These are phyloP conservation scores for Falco peregrinus DNA, from an alignment of 2,797 vertebrate genomes.

Conservation along the genomic window DNA sequence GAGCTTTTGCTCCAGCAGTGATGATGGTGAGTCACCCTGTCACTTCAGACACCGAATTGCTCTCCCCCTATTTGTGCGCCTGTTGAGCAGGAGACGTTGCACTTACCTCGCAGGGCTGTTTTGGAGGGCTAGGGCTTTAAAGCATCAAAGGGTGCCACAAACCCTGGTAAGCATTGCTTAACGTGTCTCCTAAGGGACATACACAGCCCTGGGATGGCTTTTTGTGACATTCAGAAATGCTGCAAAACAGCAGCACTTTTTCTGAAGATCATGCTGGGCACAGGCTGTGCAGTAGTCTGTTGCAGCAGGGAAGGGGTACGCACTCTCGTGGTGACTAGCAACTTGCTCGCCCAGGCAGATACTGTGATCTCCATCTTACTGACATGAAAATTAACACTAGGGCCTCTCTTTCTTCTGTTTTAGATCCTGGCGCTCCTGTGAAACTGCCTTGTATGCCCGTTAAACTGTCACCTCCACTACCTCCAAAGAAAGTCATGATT, in stretches of 20 bases:
- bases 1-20: not conserved
- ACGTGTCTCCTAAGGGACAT: not conserved
- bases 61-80: not conserved
- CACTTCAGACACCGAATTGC: not conserved
- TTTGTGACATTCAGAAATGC: not conserved
- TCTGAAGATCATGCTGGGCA: not conserved
- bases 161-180: conserved; percentile 4
- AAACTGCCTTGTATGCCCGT: conserved; percentile 95
- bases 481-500: conserved; percentile 99
- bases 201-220: not conserved
- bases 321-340: not conserved
- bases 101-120: not conserved
- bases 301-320: not conserved
- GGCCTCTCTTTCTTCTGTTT: conserved; percentile 55
- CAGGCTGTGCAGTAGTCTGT: not conserved
- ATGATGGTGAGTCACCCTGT: not conserved
- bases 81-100: not conserved
- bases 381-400: not conserved
- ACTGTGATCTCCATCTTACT: not conserved
- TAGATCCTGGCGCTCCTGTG: conserved; percentile 93
- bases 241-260: not conserved
- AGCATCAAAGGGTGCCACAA: not conserved
- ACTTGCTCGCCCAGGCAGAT: not conserved
- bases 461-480: conserved; percentile 96
- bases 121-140: not conserved